Evolutionary conservation across 2,113 vertebrate species (phyloP), one percentile per base, ranked within the genome.

Genomic region (Phycodurus eques): DNA sequence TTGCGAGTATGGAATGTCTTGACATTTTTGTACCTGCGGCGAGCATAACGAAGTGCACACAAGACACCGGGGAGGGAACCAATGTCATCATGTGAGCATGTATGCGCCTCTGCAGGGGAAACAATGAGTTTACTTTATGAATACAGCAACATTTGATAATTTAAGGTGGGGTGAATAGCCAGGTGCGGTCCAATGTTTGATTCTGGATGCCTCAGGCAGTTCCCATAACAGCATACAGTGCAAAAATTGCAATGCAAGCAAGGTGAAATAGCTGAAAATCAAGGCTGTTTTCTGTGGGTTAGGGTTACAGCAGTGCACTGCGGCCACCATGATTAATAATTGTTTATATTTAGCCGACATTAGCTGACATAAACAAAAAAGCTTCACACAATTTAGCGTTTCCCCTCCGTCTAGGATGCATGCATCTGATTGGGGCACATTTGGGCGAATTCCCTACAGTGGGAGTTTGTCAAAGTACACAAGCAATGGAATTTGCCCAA

Each of bases 11-110:
- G 81, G 66, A 68, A 80, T 76, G 73, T 53, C 57, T 49, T 90
- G 90, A 92, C 88, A 91, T 76, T 75, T 39, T 76, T 80, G 87
- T 83, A 83, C 76, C 79, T 72, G 71, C 22, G 22, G 22, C 11
- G 22, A 27, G 12, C 22, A n/a, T 87, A 91, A 92, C 71, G 68
- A 92, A 89, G 62, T 61, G 71, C 66, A 67, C 51, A n/a, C 54
- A n/a, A 49, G 70, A 72, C 12, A 84, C 63, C 73, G 69, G 80
- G 76, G 59, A 44, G 75, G 56, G 56, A 57, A 14, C 12, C 3
- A 6, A 59, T 31, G 22, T 59, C 56, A 31, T 59, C 53, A 56
- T 31, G 56, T 27, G 56, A 59, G 22, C 56, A 31, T 59, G 56
- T 13, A 59, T 31, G 56, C 1, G 22, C 56, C 22, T 59, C 56